Evolutionary conservation across 2,113 vertebrate species (phyloP), one percentile per base, ranked within the genome.

Genomic region (Chaetodon trifascialis): DNA sequence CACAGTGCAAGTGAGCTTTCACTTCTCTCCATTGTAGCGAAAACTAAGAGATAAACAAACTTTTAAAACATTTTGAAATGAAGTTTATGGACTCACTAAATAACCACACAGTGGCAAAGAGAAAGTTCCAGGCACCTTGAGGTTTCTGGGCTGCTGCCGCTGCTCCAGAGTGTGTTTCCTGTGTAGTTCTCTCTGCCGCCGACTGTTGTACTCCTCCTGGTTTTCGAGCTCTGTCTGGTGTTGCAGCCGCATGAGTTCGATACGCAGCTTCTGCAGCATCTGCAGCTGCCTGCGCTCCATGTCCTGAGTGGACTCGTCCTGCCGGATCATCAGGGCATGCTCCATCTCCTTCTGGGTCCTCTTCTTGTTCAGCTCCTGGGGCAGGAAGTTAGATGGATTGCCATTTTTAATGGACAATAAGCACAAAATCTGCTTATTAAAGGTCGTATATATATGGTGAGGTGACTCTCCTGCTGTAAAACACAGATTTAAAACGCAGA

Each of bases 321-420:
- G 98, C 89, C 98, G 96, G 95, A 99, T 99, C 88, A 99, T 96
- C 97, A 99, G 96, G 79, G 98, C 97, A 0, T 99, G 98, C 90
- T 99, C 98, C 98, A 99, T 99, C 91, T 99, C 98, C 91, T 99
- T 99, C 95, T 99, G 98, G 1, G 96, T 98, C 93, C 97, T 95
- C 95, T 99, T 99, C 84, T 99, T 99, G 93, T 99, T 99, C 67
- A 99, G 92, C 93, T 99, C 98, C 98, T 99, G 91, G 38, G 21
- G 78, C 5, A 40, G 11, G 0, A 54, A n/a, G 38, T 54, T 69
- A 7, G 38, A 60, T 25, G 21, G 9, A 12, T 23, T 11, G 23
- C 7, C 3, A n/a, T 34, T 52, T 44, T 30, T 23, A 63, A 40
- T 23, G 25, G 30, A 36, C 16, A 38, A n/a, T 16, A 49, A 3